Base-by-base conservation (phyloP, 2,888 invertebrate genomes). In the Xestobium rufovillosum region DNA sequence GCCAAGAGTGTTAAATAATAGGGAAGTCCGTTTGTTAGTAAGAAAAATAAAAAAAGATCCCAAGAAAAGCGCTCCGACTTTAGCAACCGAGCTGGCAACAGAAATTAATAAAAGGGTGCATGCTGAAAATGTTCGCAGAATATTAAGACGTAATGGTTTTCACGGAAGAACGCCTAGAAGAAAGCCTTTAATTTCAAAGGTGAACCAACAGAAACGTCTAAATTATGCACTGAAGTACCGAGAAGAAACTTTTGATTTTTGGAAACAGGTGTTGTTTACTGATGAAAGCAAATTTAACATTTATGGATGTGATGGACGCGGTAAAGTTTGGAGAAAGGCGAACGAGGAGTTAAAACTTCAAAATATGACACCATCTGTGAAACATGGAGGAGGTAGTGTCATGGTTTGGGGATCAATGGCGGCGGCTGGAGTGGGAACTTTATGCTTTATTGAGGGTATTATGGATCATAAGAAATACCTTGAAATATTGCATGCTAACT, bases 301-400 rank as follows among this genome's bases (percentile, higher is more conserved):
- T n/a, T n/a, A n/a, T n/a, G 32, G 34, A 26, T 38, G 34, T n/a
- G 36, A 47, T 33, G 37, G 38, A 11, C 23, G 34, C 1, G 32
- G 11, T 14, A 44, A 11, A 17, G 44, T 49, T 12, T 48, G 43
- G 42, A 31, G 46, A 32, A 47, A 39, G 43, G 23, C 25, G 19
- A 47, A 48, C 35, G 36, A 37, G 6, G 47, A 47, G 17, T 19
- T 48, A 3, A 15, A 46, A 9, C 19, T 34, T 28, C 39, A 47
- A 30, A 44, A 50, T 26, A 26, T 49, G 4, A 17, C 14, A 4
- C 38, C 46, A 12, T 50, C 49, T 6, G 44, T 54, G 0, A 53
- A 55, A 33, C 51, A 52, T 34, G 50, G 48, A 14, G 48, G 47
- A 8, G 50, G 51, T 6, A 43, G 32, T n/a, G 47, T 51, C 3